Evolutionary conservation across 2,113 vertebrate genomes (phyloP).

Genomic region (Falco punctatus): DNA sequence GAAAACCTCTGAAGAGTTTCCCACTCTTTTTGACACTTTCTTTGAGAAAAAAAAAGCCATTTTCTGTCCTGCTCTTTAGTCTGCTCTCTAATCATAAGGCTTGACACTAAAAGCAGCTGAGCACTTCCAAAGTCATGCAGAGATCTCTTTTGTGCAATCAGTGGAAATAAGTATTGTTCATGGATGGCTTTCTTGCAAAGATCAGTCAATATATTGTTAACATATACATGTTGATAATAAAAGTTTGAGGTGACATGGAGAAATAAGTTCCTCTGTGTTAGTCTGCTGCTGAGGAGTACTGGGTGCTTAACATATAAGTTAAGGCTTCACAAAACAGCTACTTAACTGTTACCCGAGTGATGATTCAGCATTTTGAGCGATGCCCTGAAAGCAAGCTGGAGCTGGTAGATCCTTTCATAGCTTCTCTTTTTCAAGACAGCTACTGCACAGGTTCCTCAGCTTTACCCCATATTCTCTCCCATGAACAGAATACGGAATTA

Average conservation of each 20-base stretch:
- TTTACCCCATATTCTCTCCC: background rate
- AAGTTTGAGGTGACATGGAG: background rate
- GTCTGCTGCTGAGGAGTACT: background rate
- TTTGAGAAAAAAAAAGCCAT: background rate
- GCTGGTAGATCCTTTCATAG: background rate
- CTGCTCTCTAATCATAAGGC: background rate
- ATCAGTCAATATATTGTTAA: background rate
- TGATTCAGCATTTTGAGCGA: background rate
- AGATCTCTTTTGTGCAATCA: background rate
- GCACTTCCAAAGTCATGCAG: background rate
- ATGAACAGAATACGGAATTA: background rate
- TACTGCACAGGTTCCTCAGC: background rate
- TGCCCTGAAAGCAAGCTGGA: background rate
- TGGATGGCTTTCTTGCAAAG: background rate
- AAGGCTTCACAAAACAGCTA: background rate
- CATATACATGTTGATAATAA: background rate
- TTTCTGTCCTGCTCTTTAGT: background rate
- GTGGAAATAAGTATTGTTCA: background rate
- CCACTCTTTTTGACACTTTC: background rate
- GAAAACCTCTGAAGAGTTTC: background rate
- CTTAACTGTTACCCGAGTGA: background rate
- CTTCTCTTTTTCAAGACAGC: conserved; percentile 19
- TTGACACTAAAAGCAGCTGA: background rate
- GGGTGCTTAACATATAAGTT: background rate
- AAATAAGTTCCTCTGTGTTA: background rate